Base-by-base conservation (phyloP, 2,113 vertebrate species). In the Ciconia maguari region DNA sequence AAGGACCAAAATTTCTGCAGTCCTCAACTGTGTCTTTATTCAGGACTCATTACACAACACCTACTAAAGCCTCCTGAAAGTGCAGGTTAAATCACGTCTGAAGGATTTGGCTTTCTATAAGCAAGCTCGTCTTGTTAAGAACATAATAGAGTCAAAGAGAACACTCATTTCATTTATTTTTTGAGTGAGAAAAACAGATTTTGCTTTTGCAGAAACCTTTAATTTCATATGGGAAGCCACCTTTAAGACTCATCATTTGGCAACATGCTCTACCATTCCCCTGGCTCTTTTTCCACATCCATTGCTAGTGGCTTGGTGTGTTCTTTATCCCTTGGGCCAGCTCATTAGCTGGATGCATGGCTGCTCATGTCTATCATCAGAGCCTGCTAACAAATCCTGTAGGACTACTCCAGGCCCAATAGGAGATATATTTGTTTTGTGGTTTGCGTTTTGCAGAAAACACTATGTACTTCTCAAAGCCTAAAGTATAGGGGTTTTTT, bases 311-410 rank as follows among this genome's bases (percentile, higher is more conserved):
- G 87, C 96, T 89, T 71, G 87, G 62, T 92, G 71, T 92, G 69
- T 89, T 97, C 94, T 89, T 94, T 77, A 91, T 94, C 95, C 96
- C 97, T 93, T 94, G 90, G 92, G 95, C 55, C 96, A 88, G 91
- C 95, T 98, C 95, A 96, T 97, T 97, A 97, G 84, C 92, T 87
- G 93, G 93, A 88, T 91, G 93, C 97, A 90, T 90, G 84, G 88
- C 87, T 98, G 91, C 85, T 96, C 87, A 76, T 6, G 84, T 86
- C 93, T 91, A 81, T 95, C 79, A 96, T 94, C 82, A 96, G 70
- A 93, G 94, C 65, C 71, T 85, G 81, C 84, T 96, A 96, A 97
- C 77, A 86, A 96, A 93, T 93, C 92, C 90, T 96, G 82, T 48
- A 95, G 92, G 96, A 92, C 72, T 94, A 83, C 92, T 83, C 87